A percentile compares a stretch with the other conserved stretches of the same genome.
These are phyloP conservation scores for Pristis pectinata DNA, from an alignment of 2,797 vertebrate genomes.

Conservation along the genomic window DNA sequence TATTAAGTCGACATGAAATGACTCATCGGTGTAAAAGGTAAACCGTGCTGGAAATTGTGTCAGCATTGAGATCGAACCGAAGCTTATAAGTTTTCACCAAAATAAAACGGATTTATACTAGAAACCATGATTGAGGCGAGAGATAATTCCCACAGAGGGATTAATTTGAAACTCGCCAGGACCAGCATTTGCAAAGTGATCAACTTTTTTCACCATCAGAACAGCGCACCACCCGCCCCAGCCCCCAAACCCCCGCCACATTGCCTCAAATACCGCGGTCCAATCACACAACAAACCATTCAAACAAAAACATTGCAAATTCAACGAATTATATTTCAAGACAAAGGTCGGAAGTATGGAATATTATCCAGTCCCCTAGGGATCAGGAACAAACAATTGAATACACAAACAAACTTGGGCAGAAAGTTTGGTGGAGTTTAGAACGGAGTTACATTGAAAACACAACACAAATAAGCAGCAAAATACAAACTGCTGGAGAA, in stretches of 20 bases:
- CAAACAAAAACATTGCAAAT: not conserved
- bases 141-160: not conserved
- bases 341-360: not conserved
- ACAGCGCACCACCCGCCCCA: too few relatives aligned
- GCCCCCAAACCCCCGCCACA: not conserved
- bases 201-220: not conserved
- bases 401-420: not conserved
- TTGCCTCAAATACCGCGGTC: not conserved
- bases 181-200: not conserved
- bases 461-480: not conserved
- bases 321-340: not conserved
- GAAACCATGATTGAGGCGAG: not conserved
- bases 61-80: not conserved
- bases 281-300: not conserved
- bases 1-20: not conserved
- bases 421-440: not conserved
- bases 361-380: too few relatives aligned
- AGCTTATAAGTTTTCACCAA: not conserved
- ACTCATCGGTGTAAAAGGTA: not conserved
- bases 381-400: not conserved
- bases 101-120: too few relatives aligned
- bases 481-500: too few relatives aligned
- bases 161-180: too few relatives aligned
- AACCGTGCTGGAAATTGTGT: not conserved
- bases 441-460: not conserved